A percentile compares a stretch with the other conserved stretches of the same genome.
Conservation (phyloP, 2,797 vertebrate species). For the Semaprochilodus insignis region DNA sequence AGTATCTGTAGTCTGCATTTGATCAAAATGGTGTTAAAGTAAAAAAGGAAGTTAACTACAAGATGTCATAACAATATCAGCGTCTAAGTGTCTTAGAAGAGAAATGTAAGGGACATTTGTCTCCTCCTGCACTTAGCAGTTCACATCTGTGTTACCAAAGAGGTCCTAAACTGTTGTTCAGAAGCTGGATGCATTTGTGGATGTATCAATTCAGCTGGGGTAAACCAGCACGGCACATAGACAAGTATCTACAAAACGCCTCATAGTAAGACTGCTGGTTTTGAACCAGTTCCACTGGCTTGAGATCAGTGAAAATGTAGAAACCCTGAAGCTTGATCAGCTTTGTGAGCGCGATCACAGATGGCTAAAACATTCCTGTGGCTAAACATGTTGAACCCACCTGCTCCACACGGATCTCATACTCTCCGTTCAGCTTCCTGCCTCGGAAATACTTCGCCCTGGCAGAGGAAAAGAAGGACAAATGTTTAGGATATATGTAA, state of each 20-base stretch:
- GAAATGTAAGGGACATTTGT: too few relatives aligned
- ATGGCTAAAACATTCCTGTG: constrained; percentile 15
- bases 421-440: constrained; percentile 93
- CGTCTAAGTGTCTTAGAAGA: too few relatives aligned
- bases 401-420: constrained; percentile 96
- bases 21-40: too few relatives aligned
- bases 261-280: neutral
- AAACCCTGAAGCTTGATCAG: constrained; percentile 25
- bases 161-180: neutral
- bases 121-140: too few relatives aligned
- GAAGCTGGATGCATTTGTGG: neutral
- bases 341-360: constrained; percentile 12
- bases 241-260: neutral
- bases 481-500: neutral
- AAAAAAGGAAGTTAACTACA: too few relatives aligned
- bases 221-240: neutral
- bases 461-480: constrained; percentile 58
- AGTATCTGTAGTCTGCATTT: too few relatives aligned
- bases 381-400: constrained; percentile 73
- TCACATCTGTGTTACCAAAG: too few relatives aligned
- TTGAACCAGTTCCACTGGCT: constrained; percentile 6
- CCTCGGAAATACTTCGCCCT: constrained; percentile 95
- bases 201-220: neutral
- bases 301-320: neutral
- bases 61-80: too few relatives aligned